phyloP scores from a whole-genome alignment of 53 echinoderm and acorn worm genomes.

The Arbacia lixula region DNA sequence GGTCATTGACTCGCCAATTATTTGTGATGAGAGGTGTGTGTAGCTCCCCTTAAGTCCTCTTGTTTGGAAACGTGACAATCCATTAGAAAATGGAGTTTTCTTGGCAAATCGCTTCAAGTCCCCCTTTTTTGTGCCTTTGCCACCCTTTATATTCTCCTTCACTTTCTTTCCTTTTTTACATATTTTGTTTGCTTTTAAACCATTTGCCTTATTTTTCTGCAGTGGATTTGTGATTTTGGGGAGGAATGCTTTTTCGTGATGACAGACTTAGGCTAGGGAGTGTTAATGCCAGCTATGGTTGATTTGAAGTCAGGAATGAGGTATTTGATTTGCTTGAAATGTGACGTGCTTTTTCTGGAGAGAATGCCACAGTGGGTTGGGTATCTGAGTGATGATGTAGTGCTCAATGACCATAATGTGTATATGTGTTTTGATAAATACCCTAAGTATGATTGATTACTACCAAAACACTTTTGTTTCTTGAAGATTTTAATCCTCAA shows the following conservation, averaged over 20 bases:
- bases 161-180: background rate
- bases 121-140: too few species aligned
- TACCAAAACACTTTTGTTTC: too few species aligned
- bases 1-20: constrained; percentile 61
- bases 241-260: background rate
- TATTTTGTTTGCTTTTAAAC: background rate
- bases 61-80: constrained; percentile 16
- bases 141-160: background rate
- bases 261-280: background rate
- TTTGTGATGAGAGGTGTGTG: constrained; percentile 34
- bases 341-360: too few species aligned
- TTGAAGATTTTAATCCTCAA: too few species aligned
- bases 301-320: constrained; percentile 31
- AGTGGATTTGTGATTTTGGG: too few species aligned
- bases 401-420: too few species aligned
- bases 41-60: too few species aligned
- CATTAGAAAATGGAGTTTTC: constrained; percentile 28
- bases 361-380: too few species aligned
- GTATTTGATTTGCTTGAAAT: constrained; percentile 33
- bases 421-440: too few species aligned
- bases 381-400: too few species aligned
- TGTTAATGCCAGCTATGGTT: constrained; percentile 27
- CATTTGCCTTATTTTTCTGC: background rate
- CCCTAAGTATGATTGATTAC: too few species aligned
- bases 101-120: constrained; percentile 9